These are phyloP conservation scores for Colletes collaris DNA, from an alignment of 2,888 invertebrate genomes.

Conservation along the genomic window DNA sequence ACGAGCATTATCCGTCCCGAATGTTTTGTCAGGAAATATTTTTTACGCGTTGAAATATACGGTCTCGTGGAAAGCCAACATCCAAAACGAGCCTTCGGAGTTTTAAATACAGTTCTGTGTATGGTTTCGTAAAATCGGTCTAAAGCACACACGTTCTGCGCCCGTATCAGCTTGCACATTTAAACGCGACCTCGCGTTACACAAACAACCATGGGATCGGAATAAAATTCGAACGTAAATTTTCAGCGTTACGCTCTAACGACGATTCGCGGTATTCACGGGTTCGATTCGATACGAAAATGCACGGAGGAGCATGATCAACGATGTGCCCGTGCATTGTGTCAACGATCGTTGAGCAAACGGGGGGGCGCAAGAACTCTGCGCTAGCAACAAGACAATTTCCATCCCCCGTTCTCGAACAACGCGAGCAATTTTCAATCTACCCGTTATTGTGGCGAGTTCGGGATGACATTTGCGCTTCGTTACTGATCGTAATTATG, in stretches of 20 bases:
- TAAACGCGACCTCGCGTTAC: background rate
- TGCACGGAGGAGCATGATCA: background rate
- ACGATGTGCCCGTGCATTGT: background rate
- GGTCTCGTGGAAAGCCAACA: too few species aligned
- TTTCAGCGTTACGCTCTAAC: too few species aligned
- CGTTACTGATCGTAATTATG: constrained; percentile 47
- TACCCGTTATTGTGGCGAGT: constrained; percentile 11
- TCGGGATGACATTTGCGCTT: constrained; percentile 21
- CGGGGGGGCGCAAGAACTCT: background rate
- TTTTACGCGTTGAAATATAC: background rate
- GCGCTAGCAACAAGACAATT: constrained; percentile 10
- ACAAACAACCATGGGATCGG: background rate
- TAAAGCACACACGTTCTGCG: background rate
- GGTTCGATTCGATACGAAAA: too few species aligned
- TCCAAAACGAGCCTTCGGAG: too few species aligned
- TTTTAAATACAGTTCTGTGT: background rate
- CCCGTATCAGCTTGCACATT: background rate
- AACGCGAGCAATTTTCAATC: constrained; percentile 32
- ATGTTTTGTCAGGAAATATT: background rate
- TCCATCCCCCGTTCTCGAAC: background rate
- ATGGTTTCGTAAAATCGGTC: background rate
- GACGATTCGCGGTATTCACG: constrained; percentile 1
- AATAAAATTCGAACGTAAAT: background rate
- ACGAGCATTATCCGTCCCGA: background rate
- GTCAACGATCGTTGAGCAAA: constrained; percentile 4